These are phyloP conservation scores for Halisarca cf. caerulea DNA, from an alignment of 37 sponge, comb jelly and placozoan genomes.

Conservation along the genomic window DNA sequence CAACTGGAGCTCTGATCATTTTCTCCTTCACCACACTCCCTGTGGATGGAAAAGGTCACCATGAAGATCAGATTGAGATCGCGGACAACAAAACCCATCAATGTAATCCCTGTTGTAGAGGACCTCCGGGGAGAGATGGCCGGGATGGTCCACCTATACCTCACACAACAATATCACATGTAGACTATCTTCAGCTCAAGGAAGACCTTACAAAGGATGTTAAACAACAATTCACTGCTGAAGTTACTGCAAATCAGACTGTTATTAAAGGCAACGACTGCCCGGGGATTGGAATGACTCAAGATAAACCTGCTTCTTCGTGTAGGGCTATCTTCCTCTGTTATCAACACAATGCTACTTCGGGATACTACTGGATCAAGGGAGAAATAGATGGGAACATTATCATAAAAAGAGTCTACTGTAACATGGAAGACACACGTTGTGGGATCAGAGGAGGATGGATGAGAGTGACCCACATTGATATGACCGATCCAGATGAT, in stretches of 20 bases:
- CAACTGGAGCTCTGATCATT: too few relatives aligned
- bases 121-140: constrained; percentile 12
- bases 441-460: constrained; percentile 14
- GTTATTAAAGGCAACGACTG: too few relatives aligned
- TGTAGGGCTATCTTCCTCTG: not conserved
- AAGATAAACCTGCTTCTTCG: not conserved
- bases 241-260: not conserved
- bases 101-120: not conserved
- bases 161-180: not conserved
- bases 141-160: not conserved
- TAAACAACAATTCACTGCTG: not conserved
- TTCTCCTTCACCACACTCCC: too few relatives aligned
- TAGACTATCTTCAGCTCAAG: not conserved
- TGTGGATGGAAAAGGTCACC: too few relatives aligned
- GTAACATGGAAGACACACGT: not conserved
- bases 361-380: too few relatives aligned
- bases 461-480: constrained; percentile 12
- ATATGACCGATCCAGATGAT: not conserved
- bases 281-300: not conserved
- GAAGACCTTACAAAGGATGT: not conserved
- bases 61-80: too few relatives aligned
- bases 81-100: too few relatives aligned
- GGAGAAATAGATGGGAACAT: too few relatives aligned
- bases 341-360: not conserved
- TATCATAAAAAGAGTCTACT: not conserved